Conservation (phyloP, 2,797 vertebrate genomes). For the Sciurus vulgaris region DNA sequence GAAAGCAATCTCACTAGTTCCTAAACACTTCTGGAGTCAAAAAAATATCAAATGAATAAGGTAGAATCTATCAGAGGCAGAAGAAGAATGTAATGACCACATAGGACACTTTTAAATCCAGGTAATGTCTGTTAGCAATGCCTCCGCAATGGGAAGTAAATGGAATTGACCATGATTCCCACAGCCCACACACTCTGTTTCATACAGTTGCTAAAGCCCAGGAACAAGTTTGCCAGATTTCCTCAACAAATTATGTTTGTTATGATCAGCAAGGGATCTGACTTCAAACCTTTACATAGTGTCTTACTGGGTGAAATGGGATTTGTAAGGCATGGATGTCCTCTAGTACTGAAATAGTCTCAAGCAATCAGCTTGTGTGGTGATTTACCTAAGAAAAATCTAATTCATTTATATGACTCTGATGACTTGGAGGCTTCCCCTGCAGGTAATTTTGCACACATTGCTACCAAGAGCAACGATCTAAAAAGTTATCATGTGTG, state of each 20-base stretch:
- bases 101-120: not conserved
- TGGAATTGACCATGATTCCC: not conserved
- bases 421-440: not conserved
- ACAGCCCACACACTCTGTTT: not conserved
- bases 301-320: not conserved
- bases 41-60: not conserved
- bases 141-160: constrained; percentile 20
- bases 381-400: constrained; percentile 41
- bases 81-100: not conserved
- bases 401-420: constrained; percentile 47
- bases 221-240: constrained; percentile 6
- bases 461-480: not conserved
- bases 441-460: not conserved
- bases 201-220: not conserved
- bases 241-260: not conserved
- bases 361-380: constrained; percentile 30
- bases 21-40: not conserved
- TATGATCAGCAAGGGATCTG: not conserved
- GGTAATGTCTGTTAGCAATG: not conserved
- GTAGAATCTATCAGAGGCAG: not conserved
- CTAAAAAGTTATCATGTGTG: not conserved
- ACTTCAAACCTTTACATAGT: not conserved
- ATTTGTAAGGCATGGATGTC: not conserved
- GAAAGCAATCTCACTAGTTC: not conserved
- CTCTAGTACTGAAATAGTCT: not conserved